Evolutionary conservation across 2,888 invertebrate species (phyloP).

Genomic region (Willowsia nigromaculata): DNA sequence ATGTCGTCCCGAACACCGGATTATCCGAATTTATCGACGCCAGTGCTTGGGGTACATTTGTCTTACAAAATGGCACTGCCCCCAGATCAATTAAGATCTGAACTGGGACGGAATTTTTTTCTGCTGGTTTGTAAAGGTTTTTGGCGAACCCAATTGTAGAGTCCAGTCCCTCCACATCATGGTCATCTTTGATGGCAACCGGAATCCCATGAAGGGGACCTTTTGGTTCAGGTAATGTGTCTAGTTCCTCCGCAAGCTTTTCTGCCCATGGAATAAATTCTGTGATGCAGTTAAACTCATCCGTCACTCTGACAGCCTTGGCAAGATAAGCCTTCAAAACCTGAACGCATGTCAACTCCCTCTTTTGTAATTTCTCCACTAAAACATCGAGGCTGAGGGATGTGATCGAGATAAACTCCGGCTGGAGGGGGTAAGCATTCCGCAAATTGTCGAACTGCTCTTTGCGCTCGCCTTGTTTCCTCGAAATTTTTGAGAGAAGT

Average conservation of each 20-base stretch:
- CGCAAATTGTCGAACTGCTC: conserved; percentile 11
- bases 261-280: conserved; percentile 79
- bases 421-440: neutral
- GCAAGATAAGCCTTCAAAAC: conserved; percentile 72
- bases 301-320: conserved; percentile 77
- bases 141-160: conserved; percentile 80
- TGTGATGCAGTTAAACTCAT: conserved; percentile 79
- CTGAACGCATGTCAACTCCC: conserved; percentile 62
- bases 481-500: conserved; percentile 14
- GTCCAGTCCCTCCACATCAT: conserved; percentile 80
- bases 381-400: conserved; percentile 63
- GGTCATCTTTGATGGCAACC: conserved; percentile 80
- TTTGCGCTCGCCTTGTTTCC: conserved; percentile 28
- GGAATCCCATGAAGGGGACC: conserved; percentile 80
- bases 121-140: conserved; percentile 78
- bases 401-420: conserved; percentile 47
- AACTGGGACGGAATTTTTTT: conserved; percentile 75
- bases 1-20: conserved; percentile 81
- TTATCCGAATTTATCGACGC: conserved; percentile 79
- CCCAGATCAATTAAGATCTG: conserved; percentile 71
- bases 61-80: conserved; percentile 78
- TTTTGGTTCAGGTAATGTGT: conserved; percentile 45
- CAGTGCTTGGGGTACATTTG: conserved; percentile 80
- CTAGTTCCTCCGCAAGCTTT: conserved; percentile 73
- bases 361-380: conserved; percentile 56